phyloP scores from a whole-genome alignment of 2,113 vertebrate species.

The Canis aureus region DNA sequence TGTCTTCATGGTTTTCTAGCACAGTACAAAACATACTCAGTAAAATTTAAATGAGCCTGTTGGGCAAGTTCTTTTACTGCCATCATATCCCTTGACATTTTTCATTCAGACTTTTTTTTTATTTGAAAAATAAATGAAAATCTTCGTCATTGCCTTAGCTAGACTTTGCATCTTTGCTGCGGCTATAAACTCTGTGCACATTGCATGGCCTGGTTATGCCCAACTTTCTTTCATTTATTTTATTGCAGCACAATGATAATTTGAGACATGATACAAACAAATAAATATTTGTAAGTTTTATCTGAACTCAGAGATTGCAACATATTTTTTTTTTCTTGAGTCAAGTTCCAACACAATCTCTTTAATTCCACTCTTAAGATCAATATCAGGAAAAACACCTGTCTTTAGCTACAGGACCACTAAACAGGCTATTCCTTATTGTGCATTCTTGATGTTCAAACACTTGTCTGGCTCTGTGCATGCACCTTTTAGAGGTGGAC shows the following conservation, averaged over 20 bases:
- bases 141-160: background rate
- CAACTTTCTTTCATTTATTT: background rate
- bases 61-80: background rate
- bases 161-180: background rate
- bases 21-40: background rate
- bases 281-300: background rate
- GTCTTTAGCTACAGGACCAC: background rate
- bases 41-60: background rate
- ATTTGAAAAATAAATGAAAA: background rate
- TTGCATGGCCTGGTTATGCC: background rate
- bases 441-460: background rate
- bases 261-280: background rate
- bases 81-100: background rate
- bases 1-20: background rate
- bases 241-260: background rate
- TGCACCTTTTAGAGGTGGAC: background rate
- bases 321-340: background rate
- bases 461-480: background rate
- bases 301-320: background rate
- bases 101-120: background rate
- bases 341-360: background rate
- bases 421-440: background rate
- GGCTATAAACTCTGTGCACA: background rate
- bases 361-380: background rate
- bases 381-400: background rate